A percentile compares a stretch with the other conserved stretches of the same genome.
Conservation (phyloP, 1,140 invertebrate species). For the Leucophenga varia region DNA sequence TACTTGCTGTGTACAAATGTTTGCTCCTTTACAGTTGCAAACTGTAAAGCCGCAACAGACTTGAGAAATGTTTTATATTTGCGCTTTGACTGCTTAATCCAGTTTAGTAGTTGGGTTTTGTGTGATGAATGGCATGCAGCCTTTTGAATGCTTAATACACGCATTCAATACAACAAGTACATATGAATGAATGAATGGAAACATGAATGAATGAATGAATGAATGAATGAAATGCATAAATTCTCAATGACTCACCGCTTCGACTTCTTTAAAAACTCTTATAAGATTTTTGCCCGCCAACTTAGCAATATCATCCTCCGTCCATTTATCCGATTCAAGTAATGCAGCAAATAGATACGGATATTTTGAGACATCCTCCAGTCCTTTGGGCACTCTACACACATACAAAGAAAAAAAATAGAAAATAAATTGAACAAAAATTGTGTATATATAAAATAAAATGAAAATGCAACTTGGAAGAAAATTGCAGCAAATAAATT, state of each 20-base stretch:
- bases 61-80: conserved; percentile 25
- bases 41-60: too few relatives aligned
- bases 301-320: conserved; percentile 73
- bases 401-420: conserved; percentile 8
- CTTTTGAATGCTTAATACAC: too few relatives aligned
- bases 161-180: too few relatives aligned
- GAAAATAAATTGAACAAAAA: conserved; percentile 3
- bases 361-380: conserved; percentile 84
- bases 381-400: conserved; percentile 68
- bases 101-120: background rate
- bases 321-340: conserved; percentile 69
- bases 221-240: too few relatives aligned
- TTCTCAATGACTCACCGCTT: conserved; percentile 68
- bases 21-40: too few relatives aligned
- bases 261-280: conserved; percentile 73
- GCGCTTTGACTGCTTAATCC: conserved; percentile 20
- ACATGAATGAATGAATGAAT: too few relatives aligned
- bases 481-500: too few relatives aligned
- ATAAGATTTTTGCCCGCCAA: conserved; percentile 75
- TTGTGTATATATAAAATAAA: too few relatives aligned
- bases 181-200: too few relatives aligned
- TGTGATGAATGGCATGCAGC: too few relatives aligned
- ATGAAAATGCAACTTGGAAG: conserved; percentile 9
- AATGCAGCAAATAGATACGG: conserved; percentile 73
- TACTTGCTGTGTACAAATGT: too few relatives aligned